A percentile compares a stretch with the other conserved stretches of the same genome.
Evolutionary conservation across 2,797 vertebrate species (phyloP).

Genomic region (Neostethus bicornis): DNA sequence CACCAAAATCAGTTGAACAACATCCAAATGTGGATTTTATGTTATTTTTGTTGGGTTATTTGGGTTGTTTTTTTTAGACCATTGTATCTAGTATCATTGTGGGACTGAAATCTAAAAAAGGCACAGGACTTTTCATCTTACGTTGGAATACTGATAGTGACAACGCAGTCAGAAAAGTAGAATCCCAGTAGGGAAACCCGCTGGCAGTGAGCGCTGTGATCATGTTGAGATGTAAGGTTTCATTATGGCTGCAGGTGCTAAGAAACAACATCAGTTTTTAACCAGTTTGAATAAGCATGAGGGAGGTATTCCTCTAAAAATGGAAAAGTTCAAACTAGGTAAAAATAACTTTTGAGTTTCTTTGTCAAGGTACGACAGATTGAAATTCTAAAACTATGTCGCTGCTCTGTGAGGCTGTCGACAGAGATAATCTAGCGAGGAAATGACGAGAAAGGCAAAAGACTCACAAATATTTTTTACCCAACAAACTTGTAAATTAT

Average conservation of each 20-base stretch:
- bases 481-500: no score
- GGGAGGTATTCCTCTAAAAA: not conserved
- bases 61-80: not conserved
- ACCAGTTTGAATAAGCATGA: not conserved
- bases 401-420: no score
- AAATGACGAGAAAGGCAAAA: no score
- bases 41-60: not conserved
- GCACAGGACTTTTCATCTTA: not conserved
- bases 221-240: not conserved
- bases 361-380: not conserved
- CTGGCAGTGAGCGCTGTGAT: not conserved
- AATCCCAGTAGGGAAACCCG: not conserved
- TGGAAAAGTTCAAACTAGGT: not conserved
- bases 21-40: not conserved
- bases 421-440: no score
- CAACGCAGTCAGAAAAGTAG: not conserved
- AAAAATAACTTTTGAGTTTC: not conserved
- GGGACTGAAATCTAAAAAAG: not conserved
- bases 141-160: not conserved
- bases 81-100: not conserved
- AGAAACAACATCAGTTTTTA: not conserved
- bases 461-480: no score
- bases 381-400: not conserved
- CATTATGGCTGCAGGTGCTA: not conserved
- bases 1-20: not conserved